Base-by-base conservation (phyloP, 2,113 vertebrate species). In the Gymnorhina tibicen region DNA sequence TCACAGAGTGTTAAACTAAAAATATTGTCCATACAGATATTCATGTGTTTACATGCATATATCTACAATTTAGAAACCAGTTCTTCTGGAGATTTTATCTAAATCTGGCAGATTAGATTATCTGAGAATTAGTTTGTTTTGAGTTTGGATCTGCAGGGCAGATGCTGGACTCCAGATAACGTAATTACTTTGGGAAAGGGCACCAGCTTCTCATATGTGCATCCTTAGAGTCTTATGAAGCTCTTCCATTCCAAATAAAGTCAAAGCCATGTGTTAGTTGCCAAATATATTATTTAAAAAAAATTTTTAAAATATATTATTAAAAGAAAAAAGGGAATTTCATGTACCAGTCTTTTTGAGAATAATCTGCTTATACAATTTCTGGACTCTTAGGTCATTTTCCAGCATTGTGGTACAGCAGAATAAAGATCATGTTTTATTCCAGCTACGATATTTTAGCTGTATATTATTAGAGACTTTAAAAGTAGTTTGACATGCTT, bases 361-460 rank as follows among this genome's bases (percentile, higher is more conserved):
- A 74, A 8, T 63, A 64, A 90, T 67, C 52, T 93, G 33, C 32
- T 88, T 74, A 63, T 19, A 70, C 60, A 68, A 3, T 81, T 90
- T 93, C 60, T 90, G 73, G 35, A 80, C 59, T 62, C 42, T 68
- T 75, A 74, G 19, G 55, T 93, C 5, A 32, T 92, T 95, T 95
- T 47, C 72, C 47, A 63, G 18, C 22, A 67, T 70, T 74, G 28
- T 74, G 47, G 52, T 84, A 15, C 47, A 94, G 52, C n/a, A 85
- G 82, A 90, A 93, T 69, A 88, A 91, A 80, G 35, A 86, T 77
- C n/a, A 35, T 78, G 39, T 87, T 93, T 95, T 81, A 89, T 44
- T 89, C 47, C 46, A 70, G 20, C 85, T 75, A 72, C 28, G 53
- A 82, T 55, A 79, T 87, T 94, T 89, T 91, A 69, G 32, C 46